Evolutionary conservation across 2,888 invertebrate genomes (phyloP).

Genomic region (Lepidocyrtoides sp.): DNA sequence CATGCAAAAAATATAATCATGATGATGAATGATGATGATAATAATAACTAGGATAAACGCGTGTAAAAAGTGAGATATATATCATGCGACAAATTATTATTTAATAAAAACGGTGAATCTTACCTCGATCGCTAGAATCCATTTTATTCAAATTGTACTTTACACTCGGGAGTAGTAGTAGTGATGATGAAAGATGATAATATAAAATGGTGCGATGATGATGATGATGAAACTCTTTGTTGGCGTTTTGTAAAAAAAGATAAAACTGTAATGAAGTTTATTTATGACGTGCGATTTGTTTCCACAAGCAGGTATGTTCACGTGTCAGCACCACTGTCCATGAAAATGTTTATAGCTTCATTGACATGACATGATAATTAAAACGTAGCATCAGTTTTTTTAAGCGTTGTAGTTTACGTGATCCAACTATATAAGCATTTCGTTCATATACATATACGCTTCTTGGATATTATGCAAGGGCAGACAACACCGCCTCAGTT

Average conservation of each 20-base stretch:
- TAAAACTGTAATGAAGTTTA: neutral
- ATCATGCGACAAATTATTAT: conserved; percentile 36
- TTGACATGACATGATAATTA: neutral
- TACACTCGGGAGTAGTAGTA: neutral
- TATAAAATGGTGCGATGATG: neutral
- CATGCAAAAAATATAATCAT: neutral
- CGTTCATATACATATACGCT: no score
- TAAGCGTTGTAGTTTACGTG: no score
- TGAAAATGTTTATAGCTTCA: conserved; percentile 17
- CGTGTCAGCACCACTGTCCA: conserved; percentile 41
- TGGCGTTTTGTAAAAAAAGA: conserved; percentile 21
- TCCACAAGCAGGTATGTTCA: conserved; percentile 33
- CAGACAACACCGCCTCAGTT: no score
- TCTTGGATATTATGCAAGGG: neutral
- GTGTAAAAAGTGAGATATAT: conserved; percentile 17
- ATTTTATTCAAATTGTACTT: conserved; percentile 69
- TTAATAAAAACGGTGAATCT: conserved; percentile 10
- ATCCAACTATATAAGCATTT: no score
- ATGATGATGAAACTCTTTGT: conserved; percentile 32
- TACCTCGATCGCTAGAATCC: conserved; percentile 77
- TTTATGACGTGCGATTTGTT: neutral
- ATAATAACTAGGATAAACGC: neutral
- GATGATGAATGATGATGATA: neutral
- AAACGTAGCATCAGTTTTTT: neutral
- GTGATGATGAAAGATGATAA: conserved; percentile 25